These are phyloP conservation scores for Zoanthus solanderi DNA, from an alignment of 92 coral and sea anemone genomes.

Conservation along the genomic window DNA sequence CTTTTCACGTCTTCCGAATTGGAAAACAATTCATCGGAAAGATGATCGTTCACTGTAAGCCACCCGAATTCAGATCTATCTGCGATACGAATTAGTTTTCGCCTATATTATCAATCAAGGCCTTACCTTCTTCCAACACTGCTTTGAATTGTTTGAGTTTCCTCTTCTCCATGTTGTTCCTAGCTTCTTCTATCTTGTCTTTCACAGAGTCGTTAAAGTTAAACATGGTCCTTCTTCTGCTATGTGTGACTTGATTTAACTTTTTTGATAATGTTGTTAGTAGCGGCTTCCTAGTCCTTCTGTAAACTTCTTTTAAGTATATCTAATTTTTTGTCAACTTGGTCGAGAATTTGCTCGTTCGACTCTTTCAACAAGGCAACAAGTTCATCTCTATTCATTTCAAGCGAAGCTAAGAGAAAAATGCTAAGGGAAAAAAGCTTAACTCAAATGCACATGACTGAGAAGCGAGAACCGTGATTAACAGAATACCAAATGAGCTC, in stretches of 20 bases:
- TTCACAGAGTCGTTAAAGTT: constrained; percentile 2
- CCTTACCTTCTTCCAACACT: constrained; percentile 13
- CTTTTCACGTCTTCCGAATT: constrained; percentile 4
- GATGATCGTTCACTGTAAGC: constrained; percentile 7
- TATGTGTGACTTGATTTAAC: neutral
- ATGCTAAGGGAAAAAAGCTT: neutral
- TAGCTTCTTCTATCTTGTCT: neutral
- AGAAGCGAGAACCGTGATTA: too few relatives aligned
- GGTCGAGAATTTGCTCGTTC: too few relatives aligned
- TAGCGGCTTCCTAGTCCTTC: too few relatives aligned
- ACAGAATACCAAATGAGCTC: too few relatives aligned
- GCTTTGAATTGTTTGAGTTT: neutral
- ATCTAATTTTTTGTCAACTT: too few relatives aligned
- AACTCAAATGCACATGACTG: too few relatives aligned
- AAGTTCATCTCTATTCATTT: constrained; percentile 26
- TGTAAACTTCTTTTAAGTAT: too few relatives aligned
- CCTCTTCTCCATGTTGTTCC: neutral
- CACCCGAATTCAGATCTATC: constrained; percentile 4
- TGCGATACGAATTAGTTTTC: constrained; percentile 10
- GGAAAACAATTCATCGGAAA: constrained; percentile 14
- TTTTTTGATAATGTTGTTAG: too few relatives aligned
- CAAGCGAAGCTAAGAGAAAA: constrained; percentile 19
- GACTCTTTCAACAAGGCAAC: neutral
- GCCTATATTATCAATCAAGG: neutral
- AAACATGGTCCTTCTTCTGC: constrained; percentile 29